Percentiles rank a stretch among this genome's conserved stretches.
Conservation (phyloP, 2,888 invertebrate genomes). For the Melipona beecheii region DNA sequence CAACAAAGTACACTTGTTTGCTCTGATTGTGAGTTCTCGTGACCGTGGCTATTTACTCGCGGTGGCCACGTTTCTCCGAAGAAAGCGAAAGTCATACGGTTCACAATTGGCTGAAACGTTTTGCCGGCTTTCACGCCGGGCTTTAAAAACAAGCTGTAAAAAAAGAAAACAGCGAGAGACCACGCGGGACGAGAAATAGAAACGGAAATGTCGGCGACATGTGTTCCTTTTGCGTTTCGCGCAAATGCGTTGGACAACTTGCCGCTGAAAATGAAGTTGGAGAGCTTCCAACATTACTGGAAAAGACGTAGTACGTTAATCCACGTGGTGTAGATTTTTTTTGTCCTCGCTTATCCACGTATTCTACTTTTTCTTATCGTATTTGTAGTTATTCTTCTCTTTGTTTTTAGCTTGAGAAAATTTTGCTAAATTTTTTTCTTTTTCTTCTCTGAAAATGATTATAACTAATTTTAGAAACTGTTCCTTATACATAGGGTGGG, state of each 20-base stretch:
- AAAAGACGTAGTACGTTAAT: background rate
- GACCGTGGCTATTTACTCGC: slow-evolving; percentile 21
- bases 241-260: slow-evolving; percentile 9
- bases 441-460: too few species aligned
- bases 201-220: background rate
- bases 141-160: background rate
- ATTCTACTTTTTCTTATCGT: too few species aligned
- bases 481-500: too few species aligned
- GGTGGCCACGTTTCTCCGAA: slow-evolving; percentile 15
- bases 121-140: background rate
- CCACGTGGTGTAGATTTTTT: background rate
- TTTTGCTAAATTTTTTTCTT: too few species aligned
- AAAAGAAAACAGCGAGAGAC: background rate
- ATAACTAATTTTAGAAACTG: too few species aligned
- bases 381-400: too few species aligned
- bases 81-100: slow-evolving; percentile 52
- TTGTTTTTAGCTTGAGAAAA: too few species aligned
- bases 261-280: slow-evolving; percentile 30
- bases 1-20: slow-evolving; percentile 1
- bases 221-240: background rate
- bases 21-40: slow-evolving; percentile 2
- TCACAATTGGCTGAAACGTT: slow-evolving; percentile 16
- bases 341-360: too few species aligned
- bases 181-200: background rate
- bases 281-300: background rate